A percentile compares a stretch with the other conserved stretches of the same genome.
Evolutionary conservation across 2,113 vertebrate species (phyloP).

Genomic region (Oreochromis niloticus): DNA sequence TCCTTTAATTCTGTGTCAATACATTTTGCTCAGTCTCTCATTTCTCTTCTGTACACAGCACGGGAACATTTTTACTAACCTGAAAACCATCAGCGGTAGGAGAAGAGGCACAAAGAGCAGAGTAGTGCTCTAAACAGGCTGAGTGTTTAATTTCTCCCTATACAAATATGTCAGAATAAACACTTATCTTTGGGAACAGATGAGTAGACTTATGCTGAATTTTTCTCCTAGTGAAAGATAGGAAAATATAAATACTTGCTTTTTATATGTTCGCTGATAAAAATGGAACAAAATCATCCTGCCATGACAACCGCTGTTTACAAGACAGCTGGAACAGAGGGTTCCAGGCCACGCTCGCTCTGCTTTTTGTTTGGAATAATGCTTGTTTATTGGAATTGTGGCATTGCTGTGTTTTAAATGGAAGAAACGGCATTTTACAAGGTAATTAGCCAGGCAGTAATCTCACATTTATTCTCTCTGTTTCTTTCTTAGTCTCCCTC

Average conservation of each 20-base stretch:
- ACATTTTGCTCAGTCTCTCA: slow-evolving; percentile 27
- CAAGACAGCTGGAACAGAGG: slow-evolving; percentile 45
- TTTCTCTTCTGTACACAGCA: slow-evolving; percentile 8
- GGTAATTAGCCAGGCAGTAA: slow-evolving; percentile 63
- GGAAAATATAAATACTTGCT: slow-evolving; percentile 42
- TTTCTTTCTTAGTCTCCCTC: not conserved
- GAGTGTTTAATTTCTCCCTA: slow-evolving; percentile 26
- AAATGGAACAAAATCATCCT: slow-evolving; percentile 46
- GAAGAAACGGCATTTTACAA: slow-evolving; percentile 58
- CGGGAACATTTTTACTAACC: not conserved
- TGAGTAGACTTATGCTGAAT: slow-evolving; percentile 4
- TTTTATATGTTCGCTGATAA: slow-evolving; percentile 30
- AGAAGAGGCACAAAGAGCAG: not conserved
- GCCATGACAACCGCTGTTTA: slow-evolving; percentile 47
- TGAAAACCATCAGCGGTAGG: not conserved
- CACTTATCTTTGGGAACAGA: slow-evolving; percentile 36
- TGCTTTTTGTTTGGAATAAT: slow-evolving; percentile 52
- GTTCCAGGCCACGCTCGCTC: slow-evolving; percentile 22
- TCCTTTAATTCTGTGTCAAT: slow-evolving; percentile 26
- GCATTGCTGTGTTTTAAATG: slow-evolving; percentile 59
- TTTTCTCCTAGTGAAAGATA: slow-evolving; percentile 20
- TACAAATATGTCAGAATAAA: slow-evolving; percentile 48
- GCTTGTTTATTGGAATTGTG: slow-evolving; percentile 58
- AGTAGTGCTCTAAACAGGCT: slow-evolving; percentile 18
- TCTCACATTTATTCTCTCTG: slow-evolving; percentile 2